A percentile compares a stretch with the other conserved stretches of the same genome.
Conservation (phyloP, 2,797 vertebrate species). For the Gymnopithys bicolor region DNA sequence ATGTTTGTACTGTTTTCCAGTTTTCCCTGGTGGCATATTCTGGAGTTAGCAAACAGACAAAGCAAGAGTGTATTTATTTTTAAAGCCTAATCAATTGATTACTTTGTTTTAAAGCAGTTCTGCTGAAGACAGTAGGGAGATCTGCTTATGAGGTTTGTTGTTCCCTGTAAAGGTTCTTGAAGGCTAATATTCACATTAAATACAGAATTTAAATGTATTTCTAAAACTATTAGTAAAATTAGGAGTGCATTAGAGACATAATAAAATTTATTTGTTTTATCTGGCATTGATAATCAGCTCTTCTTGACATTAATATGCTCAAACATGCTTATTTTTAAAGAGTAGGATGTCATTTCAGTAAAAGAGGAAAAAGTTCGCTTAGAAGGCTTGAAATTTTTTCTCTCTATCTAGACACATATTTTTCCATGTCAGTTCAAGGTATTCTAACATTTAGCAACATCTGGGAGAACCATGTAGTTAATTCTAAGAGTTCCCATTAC, state of each 20-base stretch:
- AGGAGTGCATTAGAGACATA: not conserved
- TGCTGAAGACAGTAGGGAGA: not conserved
- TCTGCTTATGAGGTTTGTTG: not conserved
- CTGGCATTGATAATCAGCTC: not conserved
- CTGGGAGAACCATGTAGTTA: not conserved
- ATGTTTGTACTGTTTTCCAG: not conserved
- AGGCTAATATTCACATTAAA: not conserved
- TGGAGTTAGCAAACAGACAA: not conserved
- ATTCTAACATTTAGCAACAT: not conserved
- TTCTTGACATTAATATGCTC: not conserved
- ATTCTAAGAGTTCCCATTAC: not conserved
- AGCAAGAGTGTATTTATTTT: not conserved
- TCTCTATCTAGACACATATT: not conserved
- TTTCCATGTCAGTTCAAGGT: not conserved
- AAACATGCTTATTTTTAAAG: not conserved
- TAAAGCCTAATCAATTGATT: not conserved
- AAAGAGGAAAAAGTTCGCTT: not conserved
- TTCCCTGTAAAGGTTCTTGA: not conserved
- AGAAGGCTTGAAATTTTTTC: not conserved
- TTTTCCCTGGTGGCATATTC: not conserved
- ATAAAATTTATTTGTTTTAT: not conserved
- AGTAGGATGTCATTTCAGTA: not conserved
- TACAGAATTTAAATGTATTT: not conserved
- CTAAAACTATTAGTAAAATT: not conserved
- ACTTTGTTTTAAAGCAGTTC: not conserved